Evolutionary conservation across 2,113 vertebrate genomes (phyloP), one percentile per base, ranked within the genome.

Genomic region (Chionis minor): DNA sequence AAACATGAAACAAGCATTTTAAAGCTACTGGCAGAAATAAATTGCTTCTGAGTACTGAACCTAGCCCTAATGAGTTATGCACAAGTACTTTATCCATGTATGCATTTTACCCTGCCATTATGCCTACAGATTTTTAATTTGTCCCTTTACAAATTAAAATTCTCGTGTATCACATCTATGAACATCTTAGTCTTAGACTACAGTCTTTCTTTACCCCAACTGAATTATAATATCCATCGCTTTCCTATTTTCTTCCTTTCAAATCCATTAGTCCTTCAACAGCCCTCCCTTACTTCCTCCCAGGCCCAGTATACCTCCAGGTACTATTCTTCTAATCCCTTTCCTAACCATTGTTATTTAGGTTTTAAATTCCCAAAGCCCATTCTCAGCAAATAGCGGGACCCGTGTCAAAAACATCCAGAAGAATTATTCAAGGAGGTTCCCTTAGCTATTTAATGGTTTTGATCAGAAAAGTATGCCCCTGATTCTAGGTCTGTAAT

Each of bases 121-220:
- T 24, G 14, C 21, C 86, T 86, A 28, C 38, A 51, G 30, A 20
- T 38, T 17, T 58, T 69, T 78, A 24, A 11, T 70, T 67, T 88
- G 38, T 27, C 35, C 20, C 20, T 74, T 88, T 70, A 42, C 23
- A 91, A 69, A 69, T 42, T 69, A 73, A 89, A 96, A 90, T 90
- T 62, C 8, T 77, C 49, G 67, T 62, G 9, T 19, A 28, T 19
- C 6, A 14, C 0, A 2, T 6, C 30, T 32, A 59, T 49, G 15
- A 80, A 82, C 2, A 4, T n/a, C 47, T 78, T 32, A 63, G 8
- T 30, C 58, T 66, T 35, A 33, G 9, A 17, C 20, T 52, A 8
- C 56, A 86, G 23, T 62, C 20, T 58, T 86, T 81, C 42, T 40
- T 56, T 69, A 54, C 11, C 4, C 8, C 19, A 75, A 3, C 2